Evolutionary conservation across 2,113 vertebrate genomes (phyloP), one percentile per base, ranked within the genome.

Genomic region (Apodemus sylvaticus): DNA sequence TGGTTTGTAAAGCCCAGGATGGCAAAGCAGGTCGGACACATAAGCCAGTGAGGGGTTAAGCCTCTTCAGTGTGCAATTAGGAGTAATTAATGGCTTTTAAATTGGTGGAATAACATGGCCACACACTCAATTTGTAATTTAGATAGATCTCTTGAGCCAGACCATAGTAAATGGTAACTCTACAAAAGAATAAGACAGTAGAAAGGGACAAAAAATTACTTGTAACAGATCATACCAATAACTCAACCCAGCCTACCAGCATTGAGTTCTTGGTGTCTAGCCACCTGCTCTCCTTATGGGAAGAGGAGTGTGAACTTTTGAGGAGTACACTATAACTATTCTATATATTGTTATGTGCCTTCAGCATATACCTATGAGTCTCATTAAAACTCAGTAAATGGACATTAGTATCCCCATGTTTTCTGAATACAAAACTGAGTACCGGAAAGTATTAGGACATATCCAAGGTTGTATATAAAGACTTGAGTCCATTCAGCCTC

Each of bases 51-150:
- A 70, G 20, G 26, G 29, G 5, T 13, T 70, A 58, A 94, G 36
- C 94, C 82, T 86, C 74, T 64, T 92, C 74, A 70, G 34, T 73
- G 62, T 76, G 68, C 62, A 92, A 45, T 83, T 93, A 74, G n/a
- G 55, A 94, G 64, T 95, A 91, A 96, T 11, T 93, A 79, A 74
- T 93, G 68, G 82, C 48, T 91, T 97, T 97, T 92, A 92, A 97
- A 90, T 81, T 48, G 79, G 71, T 73, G 64, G 6, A 48, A 88
- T 90, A 87, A 58, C 76, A 34, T 81, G 20, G 26, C 89, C 81
- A 93, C 93, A 77, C 86, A 88, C 82, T 79, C 64, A 60, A 60
- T 81, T 88, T 77, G 76, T 90, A 94, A 92, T 85, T 24, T 92
- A 93, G 81, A 97, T 24, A 26, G 45, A 77, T 90, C 90, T 60